Base-by-base conservation (phyloP, 2,888 invertebrate species). In the Lagria hirta region DNA sequence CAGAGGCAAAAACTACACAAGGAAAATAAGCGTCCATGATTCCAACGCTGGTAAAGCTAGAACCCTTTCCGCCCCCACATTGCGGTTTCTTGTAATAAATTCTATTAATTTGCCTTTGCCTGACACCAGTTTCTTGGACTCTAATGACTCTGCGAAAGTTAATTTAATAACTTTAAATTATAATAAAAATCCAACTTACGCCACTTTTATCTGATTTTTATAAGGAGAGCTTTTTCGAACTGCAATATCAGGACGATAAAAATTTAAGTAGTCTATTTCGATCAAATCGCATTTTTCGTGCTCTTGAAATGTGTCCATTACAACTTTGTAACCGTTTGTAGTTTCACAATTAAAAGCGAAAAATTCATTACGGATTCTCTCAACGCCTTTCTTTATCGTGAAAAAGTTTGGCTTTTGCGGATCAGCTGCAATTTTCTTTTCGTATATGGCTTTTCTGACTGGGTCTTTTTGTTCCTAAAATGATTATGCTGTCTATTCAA, bases 281-380 rank as follows among this genome's bases (percentile, higher is more conserved):
- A 77, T 76, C n/a, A 85, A 65, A 0, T 81, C 81, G 60, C 85
- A 85, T 62, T 84, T 84, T 63, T 84, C 80, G 4, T 78, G 77
- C 23, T 42, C 34, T 61, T 84, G 83, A 58, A 80, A 85, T 34
- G 78, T 81, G 63, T 82, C 80, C 11, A 79, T 77, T 1, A 84
- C 78, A 18, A 83, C 70, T 59, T 82, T 79, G 60, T 83, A 84
- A 0, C 79, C 80, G 1, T 79, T 75, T 0, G 81, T 78, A 1
- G 74, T 71, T 64, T 84, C 84, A 68, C 79, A 80, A 61, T 84
- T 80, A 54, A 83, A 82, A 2, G 82, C 82, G 57, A 81, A 83
- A 10, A 82, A 66, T n/a, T 80, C 82, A 65, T 76, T 71, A 52
- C 74, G 72, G 51, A 83, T 68, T 55, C 68, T 74, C 46, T 70